A percentile compares a stretch with the other conserved stretches of the same genome.
These are phyloP conservation scores for Synergus japonicus DNA, from an alignment of 2,888 invertebrate species.

Conservation along the genomic window DNA sequence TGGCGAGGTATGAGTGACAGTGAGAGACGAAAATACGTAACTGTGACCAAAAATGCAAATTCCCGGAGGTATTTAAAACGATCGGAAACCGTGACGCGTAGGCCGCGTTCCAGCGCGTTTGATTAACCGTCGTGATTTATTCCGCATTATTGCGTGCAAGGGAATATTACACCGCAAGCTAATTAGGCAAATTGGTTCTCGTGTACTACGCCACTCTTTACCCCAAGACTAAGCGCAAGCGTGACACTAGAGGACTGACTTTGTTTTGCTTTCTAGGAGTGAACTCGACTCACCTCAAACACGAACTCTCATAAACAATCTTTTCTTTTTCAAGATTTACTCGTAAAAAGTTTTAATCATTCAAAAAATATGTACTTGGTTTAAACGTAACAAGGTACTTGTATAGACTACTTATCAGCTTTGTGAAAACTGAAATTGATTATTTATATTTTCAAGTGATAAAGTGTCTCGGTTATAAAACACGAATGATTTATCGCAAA, in stretches of 20 bases:
- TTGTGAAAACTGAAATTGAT: slow-evolving; percentile 18
- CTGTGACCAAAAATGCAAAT: slow-evolving; percentile 34
- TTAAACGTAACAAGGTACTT: slow-evolving; percentile 30
- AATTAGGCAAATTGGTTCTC: slow-evolving; percentile 42
- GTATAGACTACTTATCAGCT: neutral
- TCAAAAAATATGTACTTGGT: neutral
- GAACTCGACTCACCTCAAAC: slow-evolving; percentile 11
- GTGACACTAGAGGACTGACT: slow-evolving; percentile 35
- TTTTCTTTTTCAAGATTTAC: neutral
- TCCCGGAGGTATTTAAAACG: slow-evolving; percentile 17
- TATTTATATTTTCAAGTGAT: slow-evolving; percentile 23
- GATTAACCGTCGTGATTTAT: slow-evolving; percentile 41
- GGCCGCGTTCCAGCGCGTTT: slow-evolving; percentile 36
- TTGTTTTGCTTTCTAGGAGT: slow-evolving; percentile 30
- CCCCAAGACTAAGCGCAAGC: slow-evolving; percentile 25
- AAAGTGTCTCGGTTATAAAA: slow-evolving; percentile 29
- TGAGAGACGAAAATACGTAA: neutral
- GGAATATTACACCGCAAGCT: slow-evolving; percentile 40
- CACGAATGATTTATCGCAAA: slow-evolving; percentile 18
- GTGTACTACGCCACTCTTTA: slow-evolving; percentile 36
- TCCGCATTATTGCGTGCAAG: slow-evolving; percentile 41
- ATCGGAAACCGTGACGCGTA: slow-evolving; percentile 38
- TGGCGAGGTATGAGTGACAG: neutral
- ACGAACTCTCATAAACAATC: slow-evolving; percentile 12
- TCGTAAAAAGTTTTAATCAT: neutral